These are phyloP conservation scores for Willowsia nigromaculata DNA, from an alignment of 2,888 invertebrate genomes.

Conservation along the genomic window DNA sequence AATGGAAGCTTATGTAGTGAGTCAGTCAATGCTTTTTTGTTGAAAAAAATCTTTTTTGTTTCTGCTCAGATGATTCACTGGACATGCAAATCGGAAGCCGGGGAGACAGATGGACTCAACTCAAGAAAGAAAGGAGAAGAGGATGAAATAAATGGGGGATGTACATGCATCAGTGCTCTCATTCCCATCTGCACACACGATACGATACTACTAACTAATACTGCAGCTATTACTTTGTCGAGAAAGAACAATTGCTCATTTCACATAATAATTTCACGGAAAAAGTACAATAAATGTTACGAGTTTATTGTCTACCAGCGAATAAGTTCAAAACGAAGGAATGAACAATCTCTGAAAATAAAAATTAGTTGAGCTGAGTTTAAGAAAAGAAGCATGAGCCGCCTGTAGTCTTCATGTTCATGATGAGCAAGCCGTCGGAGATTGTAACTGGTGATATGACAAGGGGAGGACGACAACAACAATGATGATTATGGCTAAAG, in stretches of 20 bases:
- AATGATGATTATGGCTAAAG: not conserved
- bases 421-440: slow-evolving; percentile 18
- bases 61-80: slow-evolving; percentile 61
- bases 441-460: slow-evolving; percentile 35
- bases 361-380: slow-evolving; percentile 16
- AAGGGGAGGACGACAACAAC: slow-evolving; percentile 23
- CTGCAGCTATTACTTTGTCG: slow-evolving; percentile 8
- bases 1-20: not conserved
- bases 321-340: not conserved
- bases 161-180: slow-evolving; percentile 58
- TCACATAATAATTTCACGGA: slow-evolving; percentile 40
- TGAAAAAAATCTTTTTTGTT: slow-evolving; percentile 5
- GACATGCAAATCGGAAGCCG: slow-evolving; percentile 73
- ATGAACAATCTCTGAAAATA: slow-evolving; percentile 22
- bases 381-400: slow-evolving; percentile 6
- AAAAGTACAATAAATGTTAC: slow-evolving; percentile 33
- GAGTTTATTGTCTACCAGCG: slow-evolving; percentile 36
- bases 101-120: slow-evolving; percentile 53
- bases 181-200: not conserved
- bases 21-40: slow-evolving; percentile 9
- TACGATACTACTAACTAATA: not conserved
- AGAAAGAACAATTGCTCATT: slow-evolving; percentile 66
- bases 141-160: slow-evolving; percentile 16
- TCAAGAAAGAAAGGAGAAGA: slow-evolving; percentile 3
- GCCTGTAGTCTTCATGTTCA: not conserved